phyloP scores from a whole-genome alignment of 64 coral and sea anemone genomes.

The Acropora yongei region DNA sequence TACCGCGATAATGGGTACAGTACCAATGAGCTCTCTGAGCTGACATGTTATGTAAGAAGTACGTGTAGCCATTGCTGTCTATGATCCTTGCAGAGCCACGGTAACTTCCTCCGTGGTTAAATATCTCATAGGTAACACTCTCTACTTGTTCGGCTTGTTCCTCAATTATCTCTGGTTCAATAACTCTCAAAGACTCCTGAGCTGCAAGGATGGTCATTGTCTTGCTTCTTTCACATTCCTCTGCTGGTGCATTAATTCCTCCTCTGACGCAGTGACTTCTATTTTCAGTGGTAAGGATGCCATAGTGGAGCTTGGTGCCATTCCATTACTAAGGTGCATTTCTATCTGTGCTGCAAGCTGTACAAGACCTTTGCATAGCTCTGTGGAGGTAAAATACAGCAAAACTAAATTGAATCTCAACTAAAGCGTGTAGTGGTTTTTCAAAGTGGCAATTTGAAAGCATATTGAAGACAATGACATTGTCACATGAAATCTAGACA shows the following conservation, averaged over 20 bases:
- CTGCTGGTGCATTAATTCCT: neutral
- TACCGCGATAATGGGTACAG: neutral
- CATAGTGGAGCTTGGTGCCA: too few relatives aligned
- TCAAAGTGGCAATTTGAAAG: too few relatives aligned
- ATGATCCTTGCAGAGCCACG: neutral
- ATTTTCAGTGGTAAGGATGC: too few relatives aligned
- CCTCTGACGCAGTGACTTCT: too few relatives aligned
- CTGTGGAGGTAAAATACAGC: too few relatives aligned
- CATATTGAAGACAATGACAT: too few relatives aligned
- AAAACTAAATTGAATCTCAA: too few relatives aligned
- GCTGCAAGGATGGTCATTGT: neutral
- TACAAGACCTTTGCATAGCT: too few relatives aligned
- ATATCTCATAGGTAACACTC: neutral
- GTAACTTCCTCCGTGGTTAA: neutral
- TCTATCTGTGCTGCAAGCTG: too few relatives aligned
- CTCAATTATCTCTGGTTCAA: neutral
- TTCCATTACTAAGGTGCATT: too few relatives aligned
- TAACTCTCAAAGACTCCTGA: neutral
- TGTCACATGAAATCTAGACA: too few relatives aligned
- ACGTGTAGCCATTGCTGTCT: conserved; percentile 42
- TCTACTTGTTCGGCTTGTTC: neutral
- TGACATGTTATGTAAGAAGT: neutral
- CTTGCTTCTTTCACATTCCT: neutral
- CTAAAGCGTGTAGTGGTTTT: too few relatives aligned
- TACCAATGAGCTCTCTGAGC: neutral